Base-by-base conservation (phyloP, 2,113 vertebrate species). In the Pangasianodon hypophthalmus region DNA sequence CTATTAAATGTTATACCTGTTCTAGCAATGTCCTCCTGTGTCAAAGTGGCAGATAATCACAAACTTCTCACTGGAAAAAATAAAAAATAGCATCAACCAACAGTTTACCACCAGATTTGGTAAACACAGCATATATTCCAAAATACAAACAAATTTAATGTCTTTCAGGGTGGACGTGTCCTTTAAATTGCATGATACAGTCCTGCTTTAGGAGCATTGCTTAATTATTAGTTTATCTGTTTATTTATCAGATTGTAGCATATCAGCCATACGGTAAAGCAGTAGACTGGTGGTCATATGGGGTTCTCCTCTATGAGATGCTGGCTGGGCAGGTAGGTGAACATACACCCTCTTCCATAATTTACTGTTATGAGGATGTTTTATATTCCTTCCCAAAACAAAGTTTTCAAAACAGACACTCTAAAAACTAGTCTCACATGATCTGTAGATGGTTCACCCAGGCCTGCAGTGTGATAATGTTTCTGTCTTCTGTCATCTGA, bases 271-370 rank as follows among this genome's bases (percentile, higher is more conserved):
- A 98, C 2, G 95, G 95, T 84, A 97, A 97, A 94, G 97, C 97
- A 3, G 97, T 97, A 9, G 97, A 98, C 91, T 98, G 97, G 97
- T 98, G 97, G 97, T 98, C 97, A 19, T 98, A 96, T 58, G 98
- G 98, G 26, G 98, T 98, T 1, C 95, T 98, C 89, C 93, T 98
- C 3, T 98, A 98, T 90, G 98, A 98, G 92, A 98, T 98, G 97
- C 92, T 98, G 90, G 97, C 97, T 6, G 97, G 97, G 90, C 97
- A 97, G 97, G 97, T 98, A 95, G 50, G 88, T 80, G 37, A 56
- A 24, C 56, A 48, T 79, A 41, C 62, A 10, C 54, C 94, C 94
- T 94, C 95, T 2, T 95, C 94, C 2, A 95, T 37, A 80, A 6
- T 56, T 37, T 52, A 69, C 46, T 54, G 29, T 82, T 56, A 32